These are phyloP conservation scores for Lepidochitona cinerea DNA, from an alignment of 2,888 invertebrate genomes.

Conservation along the genomic window DNA sequence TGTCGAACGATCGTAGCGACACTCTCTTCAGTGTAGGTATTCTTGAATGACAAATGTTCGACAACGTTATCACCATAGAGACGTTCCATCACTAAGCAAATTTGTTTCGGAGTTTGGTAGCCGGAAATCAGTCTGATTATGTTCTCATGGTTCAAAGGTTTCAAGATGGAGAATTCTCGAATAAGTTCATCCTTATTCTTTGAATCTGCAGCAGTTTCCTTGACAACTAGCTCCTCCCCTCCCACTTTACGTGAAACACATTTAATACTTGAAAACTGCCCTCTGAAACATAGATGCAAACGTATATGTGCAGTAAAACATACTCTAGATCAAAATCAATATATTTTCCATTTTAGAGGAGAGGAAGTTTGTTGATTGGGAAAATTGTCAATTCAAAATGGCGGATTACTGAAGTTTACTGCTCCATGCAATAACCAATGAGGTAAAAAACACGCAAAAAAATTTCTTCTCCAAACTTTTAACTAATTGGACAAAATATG, in stretches of 20 bases:
- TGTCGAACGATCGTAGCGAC: constrained; percentile 90
- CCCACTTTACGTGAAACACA: neutral
- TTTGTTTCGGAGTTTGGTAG: constrained; percentile 70
- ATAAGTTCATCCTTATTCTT: constrained; percentile 75
- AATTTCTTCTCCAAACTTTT: too few relatives aligned
- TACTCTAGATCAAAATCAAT: too few relatives aligned
- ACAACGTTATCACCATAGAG: constrained; percentile 91
- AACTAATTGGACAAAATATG: too few relatives aligned
- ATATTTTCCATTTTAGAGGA: too few relatives aligned
- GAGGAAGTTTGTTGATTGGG: too few relatives aligned
- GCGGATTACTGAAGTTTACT: too few relatives aligned
- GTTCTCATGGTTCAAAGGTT: constrained; percentile 86
- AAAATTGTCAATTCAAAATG: too few relatives aligned
- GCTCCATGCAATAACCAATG: too few relatives aligned
- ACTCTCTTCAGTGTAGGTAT: constrained; percentile 93
- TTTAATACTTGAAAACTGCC: constrained; percentile 85
- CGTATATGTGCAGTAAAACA: too few relatives aligned
- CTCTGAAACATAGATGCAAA: constrained; percentile 75
- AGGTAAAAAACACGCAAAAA: too few relatives aligned
- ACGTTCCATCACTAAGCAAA: constrained; percentile 72
- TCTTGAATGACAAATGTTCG: constrained; percentile 86
- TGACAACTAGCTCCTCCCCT: constrained; percentile 80
- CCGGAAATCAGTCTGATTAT: constrained; percentile 76
- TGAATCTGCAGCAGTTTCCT: constrained; percentile 75
- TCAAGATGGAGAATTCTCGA: constrained; percentile 86